These are phyloP conservation scores for Argopecten irradians DNA, from an alignment of 1,140 invertebrate species.

Conservation along the genomic window DNA sequence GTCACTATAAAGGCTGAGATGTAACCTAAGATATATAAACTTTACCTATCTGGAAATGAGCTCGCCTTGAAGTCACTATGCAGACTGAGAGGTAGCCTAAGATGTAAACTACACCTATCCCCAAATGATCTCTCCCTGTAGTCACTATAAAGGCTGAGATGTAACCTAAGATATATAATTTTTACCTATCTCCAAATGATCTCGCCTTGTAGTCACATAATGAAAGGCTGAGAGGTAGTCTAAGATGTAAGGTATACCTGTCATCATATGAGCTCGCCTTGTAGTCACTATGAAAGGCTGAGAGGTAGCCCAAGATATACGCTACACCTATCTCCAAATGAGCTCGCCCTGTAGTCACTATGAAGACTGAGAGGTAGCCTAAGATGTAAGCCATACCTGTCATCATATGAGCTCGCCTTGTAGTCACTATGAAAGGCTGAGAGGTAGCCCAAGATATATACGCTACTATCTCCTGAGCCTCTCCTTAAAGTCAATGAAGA, in stretches of 20 bases:
- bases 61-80: not conserved
- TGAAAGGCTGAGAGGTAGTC: too few species aligned
- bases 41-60: not conserved
- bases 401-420: slow-evolving; percentile 80
- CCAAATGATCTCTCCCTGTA: not conserved
- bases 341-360: slow-evolving; percentile 86
- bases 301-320: too few species aligned
- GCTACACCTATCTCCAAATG: not conserved
- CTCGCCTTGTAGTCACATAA: not conserved
- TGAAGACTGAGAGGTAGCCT: slow-evolving; percentile 95
- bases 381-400: slow-evolving; percentile 87
- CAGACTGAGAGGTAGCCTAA: not conserved
- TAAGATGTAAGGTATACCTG: not conserved
- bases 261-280: not conserved
- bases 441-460: slow-evolving; percentile 94
- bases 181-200: too few species aligned
- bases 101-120: too few species aligned
- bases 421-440: slow-evolving; percentile 94
- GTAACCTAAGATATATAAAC: too few species aligned
- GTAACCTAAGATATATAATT: too few species aligned
- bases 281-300: not conserved
- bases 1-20: slow-evolving; percentile 95
- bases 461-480: too few species aligned
- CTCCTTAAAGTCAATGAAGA: not conserved
- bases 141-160: not conserved